phyloP scores from a whole-genome alignment of 1,140 invertebrate genomes.

The Potamilus streckersoni region DNA sequence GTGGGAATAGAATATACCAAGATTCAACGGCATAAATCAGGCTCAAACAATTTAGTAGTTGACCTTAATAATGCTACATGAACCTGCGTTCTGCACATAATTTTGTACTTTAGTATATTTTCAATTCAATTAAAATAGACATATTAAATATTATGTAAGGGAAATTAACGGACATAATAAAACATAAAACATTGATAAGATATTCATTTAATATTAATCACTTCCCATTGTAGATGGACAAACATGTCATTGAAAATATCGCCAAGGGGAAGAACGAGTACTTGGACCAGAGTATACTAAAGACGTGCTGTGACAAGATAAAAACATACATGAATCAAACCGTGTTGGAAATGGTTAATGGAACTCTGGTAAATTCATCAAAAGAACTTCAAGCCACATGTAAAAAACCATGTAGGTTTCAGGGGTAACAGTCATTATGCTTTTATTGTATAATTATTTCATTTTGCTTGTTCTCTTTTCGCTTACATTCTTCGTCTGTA shows the following conservation, averaged over 20 bases:
- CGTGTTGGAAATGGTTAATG: background rate
- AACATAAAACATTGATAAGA: background rate
- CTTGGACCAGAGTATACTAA: slow-evolving; percentile 27
- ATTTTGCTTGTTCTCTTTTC: background rate
- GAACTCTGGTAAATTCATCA: background rate
- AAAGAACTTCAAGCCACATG: background rate
- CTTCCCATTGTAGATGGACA: slow-evolving; percentile 19
- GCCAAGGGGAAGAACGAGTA: slow-evolving; percentile 12
- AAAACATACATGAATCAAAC: background rate
- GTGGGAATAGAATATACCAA: too few species aligned
- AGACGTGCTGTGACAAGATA: background rate
- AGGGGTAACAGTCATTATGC: background rate
- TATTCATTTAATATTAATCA: background rate
- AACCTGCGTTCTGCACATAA: too few species aligned
- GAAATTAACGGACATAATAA: background rate
- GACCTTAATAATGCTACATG: background rate
- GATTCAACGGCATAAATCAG: too few species aligned
- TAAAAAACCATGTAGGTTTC: slow-evolving; percentile 20
- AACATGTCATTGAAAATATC: slow-evolving; percentile 24
- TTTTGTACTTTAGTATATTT: background rate
- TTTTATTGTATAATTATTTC: background rate
- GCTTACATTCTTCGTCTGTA: too few species aligned
- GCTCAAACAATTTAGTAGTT: too few species aligned
- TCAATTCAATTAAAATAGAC: background rate
- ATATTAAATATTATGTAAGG: background rate